Evolutionary conservation across 2,797 vertebrate genomes (phyloP).

Genomic region (Pseudopleuronectes americanus): DNA sequence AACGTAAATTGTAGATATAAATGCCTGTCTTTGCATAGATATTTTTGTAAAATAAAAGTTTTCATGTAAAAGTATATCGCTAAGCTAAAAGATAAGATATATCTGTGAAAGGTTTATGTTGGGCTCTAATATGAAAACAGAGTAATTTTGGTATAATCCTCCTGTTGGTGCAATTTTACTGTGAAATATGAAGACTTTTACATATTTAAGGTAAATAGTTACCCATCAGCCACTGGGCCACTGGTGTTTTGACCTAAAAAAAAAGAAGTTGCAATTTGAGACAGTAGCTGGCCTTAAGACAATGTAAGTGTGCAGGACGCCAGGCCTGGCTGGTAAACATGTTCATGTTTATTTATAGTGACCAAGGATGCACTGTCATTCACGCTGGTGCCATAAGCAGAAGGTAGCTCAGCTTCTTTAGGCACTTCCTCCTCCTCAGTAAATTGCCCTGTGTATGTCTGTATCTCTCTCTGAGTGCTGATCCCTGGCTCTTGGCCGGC

Average conservation of each 20-base stretch:
- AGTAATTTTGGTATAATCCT: not conserved
- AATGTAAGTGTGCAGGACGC: conserved; percentile 51
- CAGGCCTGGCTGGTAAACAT: conserved; percentile 65
- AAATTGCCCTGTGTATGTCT: conserved; percentile 43
- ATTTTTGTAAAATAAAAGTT: too few relatives aligned
- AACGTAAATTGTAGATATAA: too few relatives aligned
- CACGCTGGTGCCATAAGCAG: conserved; percentile 46
- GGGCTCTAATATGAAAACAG: too few relatives aligned
- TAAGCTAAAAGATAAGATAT: too few relatives aligned
- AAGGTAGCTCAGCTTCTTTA: conserved; percentile 24
- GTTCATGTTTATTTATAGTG: conserved; percentile 75
- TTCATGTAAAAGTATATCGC: too few relatives aligned
- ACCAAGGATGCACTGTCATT: conserved; percentile 65
- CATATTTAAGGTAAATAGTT: not conserved
- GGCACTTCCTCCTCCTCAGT: conserved; percentile 24
- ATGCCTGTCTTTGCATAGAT: too few relatives aligned
- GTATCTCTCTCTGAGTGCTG: conserved; percentile 24
- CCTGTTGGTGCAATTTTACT: not conserved
- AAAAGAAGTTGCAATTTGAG: conserved; percentile 59
- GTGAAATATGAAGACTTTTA: conserved; percentile 9
- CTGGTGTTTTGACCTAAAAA: conserved; percentile 24
- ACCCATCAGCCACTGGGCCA: conserved; percentile 20
- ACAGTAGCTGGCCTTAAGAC: conserved; percentile 48
- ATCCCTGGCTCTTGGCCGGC: conserved; percentile 31
- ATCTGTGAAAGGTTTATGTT: too few relatives aligned